Conservation (phyloP, 1,140 invertebrate species). For the Wiebesia pumilae region DNA sequence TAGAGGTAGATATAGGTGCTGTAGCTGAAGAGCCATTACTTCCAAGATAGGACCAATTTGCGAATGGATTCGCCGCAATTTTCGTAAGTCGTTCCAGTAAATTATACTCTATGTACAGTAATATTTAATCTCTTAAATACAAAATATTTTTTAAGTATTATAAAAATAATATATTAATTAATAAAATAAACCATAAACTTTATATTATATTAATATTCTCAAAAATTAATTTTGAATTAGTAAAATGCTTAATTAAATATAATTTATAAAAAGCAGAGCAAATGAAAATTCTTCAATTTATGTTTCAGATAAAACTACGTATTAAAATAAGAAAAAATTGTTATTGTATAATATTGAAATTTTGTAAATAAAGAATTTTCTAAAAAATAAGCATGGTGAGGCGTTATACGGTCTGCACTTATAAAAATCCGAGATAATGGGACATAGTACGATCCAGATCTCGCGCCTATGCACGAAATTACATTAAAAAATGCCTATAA, state of each 20-base stretch:
- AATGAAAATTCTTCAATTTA: too few relatives aligned
- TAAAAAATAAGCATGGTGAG: too few relatives aligned
- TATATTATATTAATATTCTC: constrained; percentile 33
- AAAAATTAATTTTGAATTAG: background rate
- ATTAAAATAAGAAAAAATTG: too few relatives aligned
- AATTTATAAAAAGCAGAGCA: too few relatives aligned
- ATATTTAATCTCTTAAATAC: background rate
- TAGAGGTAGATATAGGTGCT: background rate
- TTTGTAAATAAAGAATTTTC: too few relatives aligned
- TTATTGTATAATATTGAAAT: too few relatives aligned
- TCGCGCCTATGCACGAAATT: too few relatives aligned
- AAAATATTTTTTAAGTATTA: background rate
- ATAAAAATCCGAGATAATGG: too few relatives aligned
- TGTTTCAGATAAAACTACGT: too few relatives aligned
- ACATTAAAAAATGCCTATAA: too few relatives aligned
- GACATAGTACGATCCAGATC: too few relatives aligned
- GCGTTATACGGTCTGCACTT: too few relatives aligned
- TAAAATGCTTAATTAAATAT: background rate
- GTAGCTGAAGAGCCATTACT: background rate
- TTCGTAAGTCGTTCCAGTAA: constrained; percentile 78
- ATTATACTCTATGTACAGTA: constrained; percentile 60
- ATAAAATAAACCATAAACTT: background rate
- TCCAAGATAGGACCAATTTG: constrained; percentile 81
- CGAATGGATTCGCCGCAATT: constrained; percentile 86
- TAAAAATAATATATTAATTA: background rate